Base-by-base conservation (phyloP, 37 sponge, comb jelly and placozoan genomes). In the Oscarella lobularis region DNA sequence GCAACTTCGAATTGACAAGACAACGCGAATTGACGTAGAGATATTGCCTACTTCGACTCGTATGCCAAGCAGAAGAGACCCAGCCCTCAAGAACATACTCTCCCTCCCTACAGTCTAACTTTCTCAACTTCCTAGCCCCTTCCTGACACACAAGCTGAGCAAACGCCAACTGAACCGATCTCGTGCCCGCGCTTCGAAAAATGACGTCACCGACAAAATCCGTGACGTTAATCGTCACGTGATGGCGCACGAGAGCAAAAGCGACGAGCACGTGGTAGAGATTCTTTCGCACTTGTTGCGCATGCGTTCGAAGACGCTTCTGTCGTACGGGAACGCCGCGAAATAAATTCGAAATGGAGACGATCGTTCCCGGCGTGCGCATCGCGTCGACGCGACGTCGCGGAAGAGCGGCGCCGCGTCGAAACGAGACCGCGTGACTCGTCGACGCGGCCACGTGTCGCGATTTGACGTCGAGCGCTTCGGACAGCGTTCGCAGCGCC, bases 241-340 rank as follows among this genome's bases (percentile, higher is more conserved):
- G 76, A 32, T 83, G 81, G 33, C 82, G 76, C 0, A 86, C 72
- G 3, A 89, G 74, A 35, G 83, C 76, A 36, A 80, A 38, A 36
- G 41, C 73, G 33, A 75, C 37, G 1, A 89, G 34, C 1, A 38
- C 65, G 2, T 75, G 73, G 14, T 40, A 54, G 0, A 89, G 31
- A 9, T 76, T 73, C n/a, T n/a, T n/a, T n/a, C n/a, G n/a, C n/a
- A n/a, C n/a, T n/a, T n/a, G n/a, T n/a, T n/a, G n/a, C 35, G 80
- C 81, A 6, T 75, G 66, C 33, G 78, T 81, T 0, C 80, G 70
- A 2, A 86, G 78, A 2, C 20, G 33, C 37, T 70, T 83, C 1
- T 80, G 68, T 5, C 90, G 65, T 0, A 89, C 90, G 6, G 90
- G 90, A 38, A 89, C 9, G 72, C 77, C 83, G 38, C 83, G 83